Base-by-base conservation (phyloP, 92 coral and sea anemone species). In the Muricea muricata region DNA sequence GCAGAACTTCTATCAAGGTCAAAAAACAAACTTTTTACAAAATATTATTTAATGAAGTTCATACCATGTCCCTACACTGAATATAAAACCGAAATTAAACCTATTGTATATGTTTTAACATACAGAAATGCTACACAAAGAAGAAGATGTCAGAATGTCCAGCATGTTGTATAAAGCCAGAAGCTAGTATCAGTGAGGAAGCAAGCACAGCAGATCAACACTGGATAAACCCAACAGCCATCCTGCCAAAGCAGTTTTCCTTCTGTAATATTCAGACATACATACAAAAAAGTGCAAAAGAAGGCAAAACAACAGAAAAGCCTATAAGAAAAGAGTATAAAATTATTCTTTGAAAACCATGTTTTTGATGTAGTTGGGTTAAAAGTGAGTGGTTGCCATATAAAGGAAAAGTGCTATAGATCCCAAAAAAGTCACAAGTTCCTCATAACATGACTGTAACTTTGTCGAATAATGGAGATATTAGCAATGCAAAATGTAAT, bases 281-380 rank as follows among this genome's bases (percentile, higher is more conserved):
- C 86, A 87, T 85, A 26, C 75, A 76, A 58, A 85, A 71, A 73
- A 61, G 70, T 67, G 46, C 84, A 71, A 86, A 73, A 72, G 68
- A 86, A 35, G 70, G 79, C 13, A 42, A 30, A 63, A 86, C 87
- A 58, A 87, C 85, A 26, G 93, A 90, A 90, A 90, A 79, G 34
- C 91, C 93, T 56, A 70, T 83, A 32, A 85, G 84, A 71, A 90
- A 90, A 78, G 88, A 91, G 17, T 90, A 90, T 80, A 83, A 87
- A 87, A 54, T 90, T 90, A 72, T 90, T 87, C 71, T 84, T 28
- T 78, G 89, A 90, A 63, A 90, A 90, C 60, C 87, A 87, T 54
- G 35, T 73, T 65, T 82, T 57, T 87, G 88, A 79, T 87, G 87
- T 87, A 17, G 56, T 24, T 24, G 48, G 83, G 66, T 10, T 2